A percentile compares a stretch with the other conserved stretches of the same genome.
Evolutionary conservation across 2,888 invertebrate genomes (phyloP).

Genomic region (Xestoiulus laeticollis): DNA sequence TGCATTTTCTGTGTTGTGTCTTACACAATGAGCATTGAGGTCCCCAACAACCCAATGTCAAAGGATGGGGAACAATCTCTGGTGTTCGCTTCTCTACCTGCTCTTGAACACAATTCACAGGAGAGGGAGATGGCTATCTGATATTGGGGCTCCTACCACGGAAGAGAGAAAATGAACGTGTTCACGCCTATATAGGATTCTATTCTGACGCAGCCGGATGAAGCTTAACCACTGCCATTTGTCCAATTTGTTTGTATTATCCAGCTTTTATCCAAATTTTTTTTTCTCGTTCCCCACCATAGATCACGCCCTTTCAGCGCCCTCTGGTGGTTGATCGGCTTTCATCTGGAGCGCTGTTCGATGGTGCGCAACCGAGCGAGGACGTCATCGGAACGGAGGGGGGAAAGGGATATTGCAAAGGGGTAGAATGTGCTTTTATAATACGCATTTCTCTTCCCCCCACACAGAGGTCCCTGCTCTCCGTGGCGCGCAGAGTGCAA

Average conservation of each 20-base stretch:
- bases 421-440: background rate
- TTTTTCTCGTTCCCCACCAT: background rate
- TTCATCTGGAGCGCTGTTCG: background rate
- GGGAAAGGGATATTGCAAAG: background rate
- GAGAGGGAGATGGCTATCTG: too few relatives aligned
- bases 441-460: background rate
- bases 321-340: background rate
- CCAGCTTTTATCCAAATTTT: too few relatives aligned
- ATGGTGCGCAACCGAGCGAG: background rate
- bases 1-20: too few relatives aligned
- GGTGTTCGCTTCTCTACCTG: too few relatives aligned
- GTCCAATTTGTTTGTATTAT: too few relatives aligned
- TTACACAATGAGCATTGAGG: too few relatives aligned
- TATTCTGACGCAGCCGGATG: background rate
- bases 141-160: too few relatives aligned
- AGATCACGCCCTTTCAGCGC: background rate
- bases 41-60: too few relatives aligned
- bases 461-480: background rate
- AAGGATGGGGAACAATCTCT: too few relatives aligned
- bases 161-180: too few relatives aligned
- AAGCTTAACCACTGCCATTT: background rate
- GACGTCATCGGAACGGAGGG: background rate
- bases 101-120: too few relatives aligned
- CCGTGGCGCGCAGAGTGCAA: background rate
- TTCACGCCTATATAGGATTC: background rate